phyloP scores from a whole-genome alignment of 2,113 vertebrate species.

The Phalacrocorax brasilianus region DNA sequence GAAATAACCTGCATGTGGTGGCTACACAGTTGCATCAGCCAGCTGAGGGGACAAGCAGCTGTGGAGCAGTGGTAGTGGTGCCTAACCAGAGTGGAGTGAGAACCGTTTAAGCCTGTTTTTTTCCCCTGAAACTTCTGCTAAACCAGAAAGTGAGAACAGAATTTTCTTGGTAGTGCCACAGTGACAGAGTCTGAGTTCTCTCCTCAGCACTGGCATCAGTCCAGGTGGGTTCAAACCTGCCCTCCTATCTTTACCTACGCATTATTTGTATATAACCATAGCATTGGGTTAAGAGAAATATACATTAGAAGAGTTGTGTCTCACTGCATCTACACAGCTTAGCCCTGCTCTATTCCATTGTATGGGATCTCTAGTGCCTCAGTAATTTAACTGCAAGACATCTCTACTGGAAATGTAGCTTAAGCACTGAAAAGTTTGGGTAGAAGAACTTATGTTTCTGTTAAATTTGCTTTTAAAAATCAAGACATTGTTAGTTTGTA shows the following conservation, averaged over 20 bases:
- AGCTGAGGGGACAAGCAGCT: neutral
- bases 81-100: rapidly evolving
- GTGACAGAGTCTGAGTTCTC: rapidly evolving
- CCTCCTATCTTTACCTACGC: neutral
- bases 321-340: neutral
- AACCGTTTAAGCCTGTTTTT: rapidly evolving
- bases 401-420: neutral
- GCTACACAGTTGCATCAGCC: neutral
- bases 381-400: neutral
- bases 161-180: neutral
- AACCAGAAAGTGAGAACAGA: neutral
- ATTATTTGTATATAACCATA: neutral
- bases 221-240: rapidly evolving
- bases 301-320: neutral
- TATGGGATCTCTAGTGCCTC: neutral
- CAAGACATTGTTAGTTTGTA: neutral
- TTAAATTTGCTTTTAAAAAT: neutral
- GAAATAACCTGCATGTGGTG: neutral
- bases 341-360: neutral
- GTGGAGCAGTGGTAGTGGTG: neutral
- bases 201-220: neutral
- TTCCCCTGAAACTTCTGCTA: neutral
- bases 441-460: neutral
- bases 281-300: neutral
- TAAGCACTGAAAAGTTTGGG: neutral